These are phyloP conservation scores for Nipponia nippon DNA, from an alignment of 2,113 vertebrate genomes.

Conservation along the genomic window DNA sequence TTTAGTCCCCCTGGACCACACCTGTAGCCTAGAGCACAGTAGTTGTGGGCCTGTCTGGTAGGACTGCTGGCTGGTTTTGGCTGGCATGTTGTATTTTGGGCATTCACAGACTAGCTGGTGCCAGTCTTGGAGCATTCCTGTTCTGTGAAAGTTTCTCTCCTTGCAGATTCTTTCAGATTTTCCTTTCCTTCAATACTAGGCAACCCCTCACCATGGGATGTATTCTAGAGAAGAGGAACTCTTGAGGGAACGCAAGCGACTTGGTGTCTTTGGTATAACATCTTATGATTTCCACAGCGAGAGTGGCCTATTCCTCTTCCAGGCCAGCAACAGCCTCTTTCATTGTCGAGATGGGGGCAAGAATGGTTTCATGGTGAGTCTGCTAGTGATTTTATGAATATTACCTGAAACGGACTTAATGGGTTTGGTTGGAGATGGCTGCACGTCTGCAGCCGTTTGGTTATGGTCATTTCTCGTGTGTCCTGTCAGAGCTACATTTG, in stretches of 20 bases:
- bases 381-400: not conserved
- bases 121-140: not conserved
- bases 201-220: constrained; percentile 91
- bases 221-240: constrained; percentile 96
- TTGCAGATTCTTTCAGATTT: not conserved
- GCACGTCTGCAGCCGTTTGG: not conserved
- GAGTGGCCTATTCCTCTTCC: constrained; percentile 96
- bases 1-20: not conserved
- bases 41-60: not conserved
- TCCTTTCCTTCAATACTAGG: constrained; percentile 66
- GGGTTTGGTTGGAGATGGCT: not conserved
- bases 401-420: not conserved
- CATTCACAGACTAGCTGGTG: not conserved
- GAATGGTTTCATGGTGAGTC: constrained; percentile 93
- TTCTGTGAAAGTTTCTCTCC: not conserved
- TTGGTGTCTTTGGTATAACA: constrained; percentile 95
- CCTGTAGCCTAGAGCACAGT: not conserved
- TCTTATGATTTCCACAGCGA: constrained; percentile 94
- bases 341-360: constrained; percentile 92
- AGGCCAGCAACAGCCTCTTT: constrained; percentile 97
- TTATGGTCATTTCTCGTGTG: not conserved
- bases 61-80: not conserved
- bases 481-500: not conserved
- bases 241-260: constrained; percentile 89
- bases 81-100: not conserved